Base-by-base conservation (phyloP, 2,888 invertebrate species). In the Habrosyne pyritoides region DNA sequence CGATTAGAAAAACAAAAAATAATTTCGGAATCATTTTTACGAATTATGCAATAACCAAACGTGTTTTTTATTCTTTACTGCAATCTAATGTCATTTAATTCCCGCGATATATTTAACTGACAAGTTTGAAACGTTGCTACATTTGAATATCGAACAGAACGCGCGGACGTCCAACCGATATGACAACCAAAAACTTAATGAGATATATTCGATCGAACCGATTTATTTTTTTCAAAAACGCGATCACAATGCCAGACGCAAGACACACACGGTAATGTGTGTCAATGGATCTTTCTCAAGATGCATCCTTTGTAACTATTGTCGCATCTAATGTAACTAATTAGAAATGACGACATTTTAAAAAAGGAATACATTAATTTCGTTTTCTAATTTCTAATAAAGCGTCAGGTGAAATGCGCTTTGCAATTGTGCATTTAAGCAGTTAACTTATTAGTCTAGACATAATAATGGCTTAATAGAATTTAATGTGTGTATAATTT, bases 281-380 rank as follows among this genome's bases (percentile, higher is more conserved):
- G 91, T 90, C 88, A 88, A 73, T 70, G 70, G 88, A 85, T 73
- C 74, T 70, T 78, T 89, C 84, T 67, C 57, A 64, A 83, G 89
- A 89, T 88, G 83, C 80, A 81, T 81, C 76, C 76, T 82, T 87
- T 78, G 72, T 75, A 54, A 60, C 63, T 52, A 60, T 74, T 73
- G 55, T 58, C 63, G 61, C 64, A 71, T 68, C 64, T 60, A 67
- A 66, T 56, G 56, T 62, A 63, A 28, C 14, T 48, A 24, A 48
- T 48, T 48, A 58, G 60, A 52, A 61, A 59, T 57, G 55, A 57
- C 59, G 53, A 18, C 55, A 62, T 60, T 63, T 59, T 18, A 18
- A 42, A 54, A 47, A 48, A 33, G 56, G 55, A 54, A 60, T 57
- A 55, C 48, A 53, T 60, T 67, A 58, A 47, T 26, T 57, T 70